Conservation (phyloP, 2,888 invertebrate genomes). For the Megaustenia siamemsis region DNA sequence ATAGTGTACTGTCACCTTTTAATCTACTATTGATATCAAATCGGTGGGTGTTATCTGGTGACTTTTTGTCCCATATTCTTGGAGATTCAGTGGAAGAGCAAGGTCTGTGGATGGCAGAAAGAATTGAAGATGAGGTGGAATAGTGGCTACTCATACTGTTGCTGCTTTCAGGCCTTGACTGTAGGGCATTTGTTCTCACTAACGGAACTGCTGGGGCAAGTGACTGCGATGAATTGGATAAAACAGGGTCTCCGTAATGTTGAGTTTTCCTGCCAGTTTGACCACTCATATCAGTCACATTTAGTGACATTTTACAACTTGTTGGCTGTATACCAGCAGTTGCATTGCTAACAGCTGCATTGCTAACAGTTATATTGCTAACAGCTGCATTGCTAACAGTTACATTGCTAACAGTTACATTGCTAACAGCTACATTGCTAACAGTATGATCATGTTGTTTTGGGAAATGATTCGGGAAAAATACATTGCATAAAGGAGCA, state of each 20-base stretch:
- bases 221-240: constrained; percentile 11
- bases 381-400: neutral
- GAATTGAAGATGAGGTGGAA: constrained; percentile 70
- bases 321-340: too few relatives aligned
- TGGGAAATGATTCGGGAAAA: constrained; percentile 45
- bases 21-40: neutral
- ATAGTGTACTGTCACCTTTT: constrained; percentile 56
- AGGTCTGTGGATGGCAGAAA: constrained; percentile 71
- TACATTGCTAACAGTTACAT: neutral
- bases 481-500: constrained; percentile 26
- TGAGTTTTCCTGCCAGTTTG: constrained; percentile 3
- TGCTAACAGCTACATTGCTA: neutral
- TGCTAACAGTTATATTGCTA: too few relatives aligned
- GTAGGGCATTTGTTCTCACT: constrained; percentile 57
- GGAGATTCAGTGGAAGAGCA: constrained; percentile 45
- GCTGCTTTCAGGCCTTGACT: constrained; percentile 70
- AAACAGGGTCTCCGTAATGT: neutral
- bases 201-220: constrained; percentile 55
- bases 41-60: neutral
- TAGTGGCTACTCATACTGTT: constrained; percentile 72
- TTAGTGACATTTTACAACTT: too few relatives aligned
- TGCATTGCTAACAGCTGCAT: constrained; percentile 23
- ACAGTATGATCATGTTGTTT: constrained; percentile 60
- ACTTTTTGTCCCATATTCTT: neutral
- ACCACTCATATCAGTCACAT: constrained; percentile 42